Evolutionary conservation across 2,797 vertebrate genomes (phyloP).

Genomic region (Ambastaia sidthimunki): DNA sequence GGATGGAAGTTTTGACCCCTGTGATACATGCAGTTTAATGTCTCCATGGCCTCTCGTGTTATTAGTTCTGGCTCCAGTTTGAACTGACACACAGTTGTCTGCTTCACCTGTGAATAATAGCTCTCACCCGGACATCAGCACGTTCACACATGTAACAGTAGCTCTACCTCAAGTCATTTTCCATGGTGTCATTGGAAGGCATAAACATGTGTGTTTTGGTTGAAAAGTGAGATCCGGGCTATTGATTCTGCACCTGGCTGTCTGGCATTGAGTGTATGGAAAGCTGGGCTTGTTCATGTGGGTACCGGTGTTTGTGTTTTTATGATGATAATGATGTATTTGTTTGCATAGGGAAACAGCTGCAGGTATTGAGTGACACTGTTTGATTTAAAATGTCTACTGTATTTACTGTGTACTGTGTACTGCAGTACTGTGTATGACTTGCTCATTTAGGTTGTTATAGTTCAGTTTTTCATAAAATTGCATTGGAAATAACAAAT

Average conservation of each 20-base stretch:
- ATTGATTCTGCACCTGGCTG: conserved; percentile 51
- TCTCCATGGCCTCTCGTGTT: conserved; percentile 16
- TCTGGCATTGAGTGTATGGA: conserved; percentile 24
- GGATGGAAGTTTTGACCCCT: neutral
- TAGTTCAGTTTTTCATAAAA: neutral
- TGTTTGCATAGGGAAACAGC: neutral
- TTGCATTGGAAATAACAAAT: neutral
- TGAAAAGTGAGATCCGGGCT: conserved; percentile 36
- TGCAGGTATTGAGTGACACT: neutral
- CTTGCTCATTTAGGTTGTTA: neutral
- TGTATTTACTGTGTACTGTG: too few relatives aligned
- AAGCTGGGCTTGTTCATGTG: conserved; percentile 12
- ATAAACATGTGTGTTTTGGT: conserved; percentile 1
- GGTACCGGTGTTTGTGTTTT: neutral
- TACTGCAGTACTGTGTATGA: neutral
- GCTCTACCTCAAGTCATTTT: conserved; percentile 52
- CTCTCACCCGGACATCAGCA: conserved; percentile 33
- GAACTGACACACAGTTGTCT: conserved; percentile 18
- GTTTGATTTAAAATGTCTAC: neutral
- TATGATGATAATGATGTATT: conserved; percentile 3
- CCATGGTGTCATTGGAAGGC: conserved; percentile 44
- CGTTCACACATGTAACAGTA: conserved; percentile 37
- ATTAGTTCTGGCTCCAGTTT: conserved; percentile 33
- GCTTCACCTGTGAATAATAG: conserved; percentile 44
- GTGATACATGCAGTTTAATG: neutral